Conservation (phyloP, 1,140 invertebrate genomes). For the Leptopilina clavipes region DNA sequence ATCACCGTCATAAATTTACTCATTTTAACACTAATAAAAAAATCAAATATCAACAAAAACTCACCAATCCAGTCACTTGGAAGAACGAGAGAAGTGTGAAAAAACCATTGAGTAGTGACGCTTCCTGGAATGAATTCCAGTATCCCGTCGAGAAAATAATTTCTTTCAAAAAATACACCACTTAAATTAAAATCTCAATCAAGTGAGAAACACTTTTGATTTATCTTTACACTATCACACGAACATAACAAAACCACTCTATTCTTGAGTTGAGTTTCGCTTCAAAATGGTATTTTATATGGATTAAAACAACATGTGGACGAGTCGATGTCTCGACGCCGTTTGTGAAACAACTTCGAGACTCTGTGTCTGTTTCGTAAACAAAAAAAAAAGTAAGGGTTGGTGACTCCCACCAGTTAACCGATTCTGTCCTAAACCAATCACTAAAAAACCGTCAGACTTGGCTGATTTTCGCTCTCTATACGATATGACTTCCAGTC, state of each 20-base stretch:
- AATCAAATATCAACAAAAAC: constrained; percentile 9
- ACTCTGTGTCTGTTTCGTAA: constrained; percentile 8
- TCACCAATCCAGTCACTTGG: constrained; percentile 23
- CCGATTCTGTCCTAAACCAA: constrained; percentile 27
- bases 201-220: neutral
- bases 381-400: constrained; percentile 11
- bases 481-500: constrained; percentile 12
- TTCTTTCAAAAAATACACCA: neutral
- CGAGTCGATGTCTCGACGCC: constrained; percentile 23
- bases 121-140: constrained; percentile 28
- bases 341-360: constrained; percentile 23
- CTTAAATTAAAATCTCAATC: neutral
- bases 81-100: constrained; percentile 23
- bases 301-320: neutral
- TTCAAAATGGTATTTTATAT: neutral
- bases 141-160: neutral
- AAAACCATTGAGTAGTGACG: constrained; percentile 29
- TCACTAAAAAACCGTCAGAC: constrained; percentile 12
- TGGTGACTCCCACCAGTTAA: constrained; percentile 8
- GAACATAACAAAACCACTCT: neutral
- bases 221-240: constrained; percentile 9
- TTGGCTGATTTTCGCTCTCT: constrained; percentile 28
- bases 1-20: neutral
- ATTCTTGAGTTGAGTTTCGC: neutral
- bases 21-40: neutral